Evolutionary conservation across 2,113 vertebrate species (phyloP), one percentile per base, ranked within the genome.

Genomic region (Connochaetes taurinus): DNA sequence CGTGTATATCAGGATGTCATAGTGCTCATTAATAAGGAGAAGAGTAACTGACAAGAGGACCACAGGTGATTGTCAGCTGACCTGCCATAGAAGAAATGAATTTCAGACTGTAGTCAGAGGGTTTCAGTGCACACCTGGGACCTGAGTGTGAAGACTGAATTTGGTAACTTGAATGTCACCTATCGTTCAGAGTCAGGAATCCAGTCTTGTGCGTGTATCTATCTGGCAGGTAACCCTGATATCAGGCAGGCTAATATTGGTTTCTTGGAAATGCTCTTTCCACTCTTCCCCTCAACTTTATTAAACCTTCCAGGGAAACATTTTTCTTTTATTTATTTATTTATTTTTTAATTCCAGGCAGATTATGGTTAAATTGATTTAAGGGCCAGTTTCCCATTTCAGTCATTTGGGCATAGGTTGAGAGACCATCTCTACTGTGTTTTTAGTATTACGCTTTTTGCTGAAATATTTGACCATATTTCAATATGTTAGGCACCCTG

Each of bases 261-360:
- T 94, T 94, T 93, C 67, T 86, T 81, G 58, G 43, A 92, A 87
- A 94, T 92, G 13, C 17, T 82, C 17, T 94, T 86, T 90, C 58
- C 7, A 45, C 16, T 86, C 58, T 81, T 80, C 3, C 5, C 7
- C 2, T 50, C 21, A 52, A 25, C 64, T 92, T 87, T 94, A 80
- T 23, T 80, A 53, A 89, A 47, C 27, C 15, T 89, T 91, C 23
- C 25, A 55, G n/a, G 55, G 6, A 17, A 92, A 57, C 2, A 21
- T 86, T 85, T 89, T 31, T 40, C 25, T 74, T 86, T 27, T 57
- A 1, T 57, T 84, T n/a, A 1, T 57, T 84, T n/a, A 7, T 45
- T 57, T 78, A 80, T 47, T 78, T 52, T 84, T 93, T 15, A 11
- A 55, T 83, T 67, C 33, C 17, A 90, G 36, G n/a, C 2, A 91